Conservation (phyloP, 2,888 invertebrate genomes). For the Caenorhabditis zanzibari region DNA sequence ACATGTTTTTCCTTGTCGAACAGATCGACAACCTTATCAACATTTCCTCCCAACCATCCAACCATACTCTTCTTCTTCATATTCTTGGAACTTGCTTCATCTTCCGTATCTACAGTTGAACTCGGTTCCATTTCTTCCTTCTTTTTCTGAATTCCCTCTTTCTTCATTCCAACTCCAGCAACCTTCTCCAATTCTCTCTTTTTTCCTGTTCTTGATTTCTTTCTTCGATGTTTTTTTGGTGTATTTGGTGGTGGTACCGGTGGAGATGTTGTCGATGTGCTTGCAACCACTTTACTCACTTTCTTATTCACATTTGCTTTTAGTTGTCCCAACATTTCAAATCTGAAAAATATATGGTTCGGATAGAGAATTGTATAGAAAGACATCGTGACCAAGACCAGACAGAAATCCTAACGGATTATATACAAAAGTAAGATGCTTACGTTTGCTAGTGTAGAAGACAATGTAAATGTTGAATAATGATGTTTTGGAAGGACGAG, state of each 20-base stretch:
- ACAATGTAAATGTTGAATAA: constrained; percentile 7
- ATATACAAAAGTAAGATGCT: background rate
- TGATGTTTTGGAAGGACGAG: background rate
- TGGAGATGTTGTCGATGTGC: background rate
- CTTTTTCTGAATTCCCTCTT: background rate
- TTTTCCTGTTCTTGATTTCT: background rate
- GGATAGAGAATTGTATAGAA: too few relatives aligned
- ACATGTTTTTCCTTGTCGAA: constrained; percentile 22
- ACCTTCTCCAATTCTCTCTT: background rate
- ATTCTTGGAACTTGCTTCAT: constrained; percentile 16
- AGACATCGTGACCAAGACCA: too few relatives aligned
- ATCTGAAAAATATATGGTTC: background rate
- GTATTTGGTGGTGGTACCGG: constrained; percentile 12
- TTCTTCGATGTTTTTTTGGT: constrained; percentile 10
- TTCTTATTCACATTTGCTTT: constrained; percentile 28
- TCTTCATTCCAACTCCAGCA: background rate
- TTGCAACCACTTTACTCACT: constrained; percentile 10
- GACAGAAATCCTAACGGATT: too few relatives aligned
- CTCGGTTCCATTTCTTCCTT: constrained; percentile 1
- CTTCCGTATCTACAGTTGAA: constrained; percentile 10
- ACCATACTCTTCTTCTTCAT: constrained; percentile 15
- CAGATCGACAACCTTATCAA: constrained; percentile 15
- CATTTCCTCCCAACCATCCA: constrained; percentile 27
- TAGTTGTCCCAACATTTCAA: constrained; percentile 21
- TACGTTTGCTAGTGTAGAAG: constrained; percentile 6